phyloP scores from a whole-genome alignment of 2,888 invertebrate genomes.

The Pandemis corylana region DNA sequence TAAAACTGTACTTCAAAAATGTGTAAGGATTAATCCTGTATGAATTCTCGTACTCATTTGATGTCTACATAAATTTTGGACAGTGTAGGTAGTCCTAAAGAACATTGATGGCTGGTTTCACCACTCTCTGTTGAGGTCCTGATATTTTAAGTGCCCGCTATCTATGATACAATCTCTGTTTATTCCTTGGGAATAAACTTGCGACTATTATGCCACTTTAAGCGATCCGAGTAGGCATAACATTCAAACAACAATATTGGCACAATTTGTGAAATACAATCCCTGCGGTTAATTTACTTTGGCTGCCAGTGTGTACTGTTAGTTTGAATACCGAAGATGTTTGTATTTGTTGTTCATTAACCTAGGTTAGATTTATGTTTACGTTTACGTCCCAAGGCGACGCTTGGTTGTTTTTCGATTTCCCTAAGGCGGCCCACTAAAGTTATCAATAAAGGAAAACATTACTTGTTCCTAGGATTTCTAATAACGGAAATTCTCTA shows the following conservation, averaged over 20 bases:
- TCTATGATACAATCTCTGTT: too few relatives aligned
- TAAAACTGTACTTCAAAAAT: too few relatives aligned
- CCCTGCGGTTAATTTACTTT: conserved; percentile 27
- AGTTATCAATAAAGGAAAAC: conserved; percentile 35
- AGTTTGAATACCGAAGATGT: conserved; percentile 35
- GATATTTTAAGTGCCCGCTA: too few relatives aligned
- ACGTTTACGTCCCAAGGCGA: conserved; percentile 31
- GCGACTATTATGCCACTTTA: background rate
- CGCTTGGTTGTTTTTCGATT: conserved; percentile 39
- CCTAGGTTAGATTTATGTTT: conserved; percentile 39
- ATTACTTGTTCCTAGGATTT: conserved; percentile 21
- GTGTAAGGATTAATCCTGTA: too few relatives aligned
- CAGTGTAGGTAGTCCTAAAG: too few relatives aligned
- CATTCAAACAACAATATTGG: conserved; percentile 12
- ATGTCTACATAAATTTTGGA: too few relatives aligned
- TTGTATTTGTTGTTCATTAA: conserved; percentile 41
- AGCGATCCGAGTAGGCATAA: background rate
- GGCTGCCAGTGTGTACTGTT: conserved; percentile 17
- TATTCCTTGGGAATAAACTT: too few relatives aligned
- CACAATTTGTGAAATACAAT: conserved; percentile 11
- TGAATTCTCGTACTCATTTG: too few relatives aligned
- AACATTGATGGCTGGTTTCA: too few relatives aligned
- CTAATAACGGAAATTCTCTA: conserved; percentile 15
- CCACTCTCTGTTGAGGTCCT: too few relatives aligned
- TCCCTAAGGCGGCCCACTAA: conserved; percentile 38